phyloP scores from a whole-genome alignment of 2,797 vertebrate species.

The Eleutherodactylus coqui region DNA sequence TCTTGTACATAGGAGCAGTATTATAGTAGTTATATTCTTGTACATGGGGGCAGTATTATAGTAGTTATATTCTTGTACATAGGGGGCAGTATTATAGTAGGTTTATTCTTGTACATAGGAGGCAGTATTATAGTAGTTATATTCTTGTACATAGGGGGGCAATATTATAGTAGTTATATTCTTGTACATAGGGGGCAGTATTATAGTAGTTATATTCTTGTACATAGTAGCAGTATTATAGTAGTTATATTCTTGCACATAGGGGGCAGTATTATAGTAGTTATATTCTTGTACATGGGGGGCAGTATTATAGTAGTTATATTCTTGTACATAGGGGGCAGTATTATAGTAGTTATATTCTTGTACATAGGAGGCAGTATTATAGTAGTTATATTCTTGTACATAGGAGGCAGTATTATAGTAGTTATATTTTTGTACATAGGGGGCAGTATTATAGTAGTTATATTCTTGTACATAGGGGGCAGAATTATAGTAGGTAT shows the following conservation, averaged over 20 bases:
- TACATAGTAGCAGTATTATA: too few relatives aligned
- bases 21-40: slow-evolving; percentile 5
- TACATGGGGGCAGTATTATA: not conserved
- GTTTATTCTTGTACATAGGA: not conserved
- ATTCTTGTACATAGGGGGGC: too few relatives aligned
- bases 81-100: not conserved
- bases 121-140: not conserved
- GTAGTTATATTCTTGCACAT: too few relatives aligned
- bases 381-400: not conserved
- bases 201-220: too few relatives aligned
- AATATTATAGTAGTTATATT: too few relatives aligned
- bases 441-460: too few relatives aligned
- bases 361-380: not conserved
- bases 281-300: not conserved
- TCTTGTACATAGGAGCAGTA: not conserved
- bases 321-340: too few relatives aligned
- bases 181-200: too few relatives aligned
- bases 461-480: too few relatives aligned
- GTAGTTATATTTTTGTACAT: too few relatives aligned
- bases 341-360: slow-evolving; percentile 4
- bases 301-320: not conserved
- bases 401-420: not conserved
- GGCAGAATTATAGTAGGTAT: too few relatives aligned
- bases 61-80: slow-evolving; percentile 2
- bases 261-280: not conserved